Evolutionary conservation across 1,140 invertebrate species (phyloP).

Genomic region (Aphis gossypii): DNA sequence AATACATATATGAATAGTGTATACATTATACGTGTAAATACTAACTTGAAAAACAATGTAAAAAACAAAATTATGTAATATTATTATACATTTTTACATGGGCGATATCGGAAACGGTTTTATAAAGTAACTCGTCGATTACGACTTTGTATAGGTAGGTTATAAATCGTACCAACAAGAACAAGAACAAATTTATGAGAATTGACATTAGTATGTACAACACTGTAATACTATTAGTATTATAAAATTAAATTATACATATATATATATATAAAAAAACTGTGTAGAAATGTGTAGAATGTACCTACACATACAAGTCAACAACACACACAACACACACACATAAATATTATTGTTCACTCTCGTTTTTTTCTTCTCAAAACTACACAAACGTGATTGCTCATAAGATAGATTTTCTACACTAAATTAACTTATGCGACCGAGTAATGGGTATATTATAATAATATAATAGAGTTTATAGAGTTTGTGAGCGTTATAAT

Average conservation of each 20-base stretch:
- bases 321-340: too few species aligned
- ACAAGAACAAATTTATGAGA: background rate
- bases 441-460: background rate
- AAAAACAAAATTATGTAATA: background rate
- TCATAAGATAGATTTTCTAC: background rate
- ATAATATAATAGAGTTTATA: background rate
- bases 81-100: background rate
- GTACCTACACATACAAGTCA: background rate
- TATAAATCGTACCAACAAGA: background rate
- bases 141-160: background rate
- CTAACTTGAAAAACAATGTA: background rate
- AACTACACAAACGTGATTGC: background rate
- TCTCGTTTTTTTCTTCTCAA: background rate
- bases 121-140: background rate
- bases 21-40: background rate
- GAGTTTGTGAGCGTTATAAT: background rate
- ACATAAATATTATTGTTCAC: background rate
- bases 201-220: background rate
- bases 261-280: background rate
- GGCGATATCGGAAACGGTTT: background rate
- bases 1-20: background rate
- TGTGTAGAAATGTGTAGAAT: background rate
- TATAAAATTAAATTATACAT: background rate
- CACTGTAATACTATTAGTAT: background rate
- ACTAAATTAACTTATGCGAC: background rate